phyloP scores from a whole-genome alignment of 2,888 invertebrate species.

The Ditylenchus weischeri region DNA sequence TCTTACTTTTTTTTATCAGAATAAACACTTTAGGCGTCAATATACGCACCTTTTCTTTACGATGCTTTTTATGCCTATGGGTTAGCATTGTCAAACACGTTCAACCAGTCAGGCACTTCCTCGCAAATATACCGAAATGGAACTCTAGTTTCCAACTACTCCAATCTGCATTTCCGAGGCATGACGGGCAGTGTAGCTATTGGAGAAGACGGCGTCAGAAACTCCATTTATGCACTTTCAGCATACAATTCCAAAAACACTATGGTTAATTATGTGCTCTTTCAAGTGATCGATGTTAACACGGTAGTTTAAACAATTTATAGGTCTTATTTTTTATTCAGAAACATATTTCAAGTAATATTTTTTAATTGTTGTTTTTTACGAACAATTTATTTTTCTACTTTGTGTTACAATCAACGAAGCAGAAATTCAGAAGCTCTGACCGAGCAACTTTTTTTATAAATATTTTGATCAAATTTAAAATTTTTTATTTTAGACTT shows the following conservation, averaged over 20 bases:
- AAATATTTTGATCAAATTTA: no score
- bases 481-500: no score
- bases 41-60: slow-evolving; percentile 39
- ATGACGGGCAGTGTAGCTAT: slow-evolving; percentile 31
- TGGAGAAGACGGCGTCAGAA: slow-evolving; percentile 33
- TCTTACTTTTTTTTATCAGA: no score
- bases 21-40: slow-evolving; percentile 33
- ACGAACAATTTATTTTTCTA: no score
- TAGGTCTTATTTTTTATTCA: slow-evolving; percentile 5
- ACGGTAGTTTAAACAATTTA: background rate
- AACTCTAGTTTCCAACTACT: slow-evolving; percentile 26
- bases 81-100: slow-evolving; percentile 29
- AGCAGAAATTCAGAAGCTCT: no score
- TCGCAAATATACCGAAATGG: slow-evolving; percentile 27
- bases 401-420: background rate
- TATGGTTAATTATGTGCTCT: slow-evolving; percentile 16
- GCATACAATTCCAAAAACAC: slow-evolving; percentile 16
- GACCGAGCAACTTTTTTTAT: no score
- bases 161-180: slow-evolving; percentile 27
- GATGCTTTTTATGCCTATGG: slow-evolving; percentile 50
- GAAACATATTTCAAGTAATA: no score
- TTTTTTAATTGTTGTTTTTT: no score
- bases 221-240: slow-evolving; percentile 30
- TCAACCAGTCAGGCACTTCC: slow-evolving; percentile 16
- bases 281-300: slow-evolving; percentile 18